Evolutionary conservation across 2,797 vertebrate genomes (phyloP).

Genomic region (Menidia menidia): DNA sequence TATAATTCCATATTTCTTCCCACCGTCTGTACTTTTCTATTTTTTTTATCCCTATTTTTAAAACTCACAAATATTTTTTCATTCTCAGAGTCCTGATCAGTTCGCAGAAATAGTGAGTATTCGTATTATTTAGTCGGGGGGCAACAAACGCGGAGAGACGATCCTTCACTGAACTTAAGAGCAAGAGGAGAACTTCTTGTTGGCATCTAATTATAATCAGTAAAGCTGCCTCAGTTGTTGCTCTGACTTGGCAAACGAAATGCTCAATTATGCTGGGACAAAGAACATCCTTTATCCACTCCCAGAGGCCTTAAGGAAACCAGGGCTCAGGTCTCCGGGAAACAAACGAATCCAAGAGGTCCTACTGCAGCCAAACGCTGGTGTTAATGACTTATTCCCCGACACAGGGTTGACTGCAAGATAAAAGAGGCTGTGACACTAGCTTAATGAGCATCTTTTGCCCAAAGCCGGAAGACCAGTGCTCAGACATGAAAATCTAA

Average conservation of each 20-base stretch:
- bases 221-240: not conserved
- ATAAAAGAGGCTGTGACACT: constrained; percentile 47
- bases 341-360: constrained; percentile 8
- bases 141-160: not conserved
- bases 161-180: not conserved
- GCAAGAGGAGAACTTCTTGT: constrained; percentile 3
- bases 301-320: constrained; percentile 14
- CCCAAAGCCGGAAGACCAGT: constrained; percentile 28
- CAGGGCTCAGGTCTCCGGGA: constrained; percentile 1
- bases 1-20: no score
- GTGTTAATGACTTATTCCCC: constrained; percentile 43
- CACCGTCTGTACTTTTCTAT: no score
- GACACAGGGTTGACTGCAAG: constrained; percentile 34
- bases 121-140: not conserved
- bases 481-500: constrained; percentile 21
- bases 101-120: not conserved
- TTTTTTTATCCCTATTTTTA: no score
- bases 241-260: constrained; percentile 10
- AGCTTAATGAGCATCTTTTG: constrained; percentile 60
- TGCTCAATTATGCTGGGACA: constrained; percentile 1
- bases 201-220: constrained; percentile 6
- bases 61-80: no score
- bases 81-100: no score
- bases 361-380: constrained; percentile 7
- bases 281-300: constrained; percentile 7